Evolutionary conservation across 2,888 invertebrate species (phyloP), one percentile per base, ranked within the genome.

Genomic region (Chymomyza caudatula): DNA sequence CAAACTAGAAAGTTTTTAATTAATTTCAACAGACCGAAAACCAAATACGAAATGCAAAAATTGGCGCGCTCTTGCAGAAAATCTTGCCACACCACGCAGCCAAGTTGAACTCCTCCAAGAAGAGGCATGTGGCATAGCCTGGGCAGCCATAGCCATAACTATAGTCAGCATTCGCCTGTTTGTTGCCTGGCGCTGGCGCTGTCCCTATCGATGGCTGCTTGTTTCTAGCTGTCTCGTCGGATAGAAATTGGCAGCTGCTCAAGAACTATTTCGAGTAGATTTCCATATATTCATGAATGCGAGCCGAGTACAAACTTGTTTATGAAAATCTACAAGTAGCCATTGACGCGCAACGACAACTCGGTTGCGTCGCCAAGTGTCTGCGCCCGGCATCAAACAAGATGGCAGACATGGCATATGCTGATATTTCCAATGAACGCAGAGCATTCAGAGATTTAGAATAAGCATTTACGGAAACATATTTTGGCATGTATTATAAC

Each of bases 21-120:
- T 88, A 88, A 88, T 85, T 87, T 80, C 87, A 88, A 73, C 83
- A 88, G 88, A 88, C 88, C 87, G 87, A 87, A 87, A 86, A 87
- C 68, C 77, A 76, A 85, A 83, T 74, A 82, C 60, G 63, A 71
- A 80, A 77, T 73, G 65, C 61, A 68, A 78, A 58, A 76, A 59
- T 57, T 69, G 63, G 62, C 58, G 65, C 72, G 64, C 61, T 78
- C 70, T 77, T 66, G 73, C 83, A 78, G 80, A 78, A 83, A 83
- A 83, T 83, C 72, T 80, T 58, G 67, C 63, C 56, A 57, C 64
- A 56, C 52, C 59, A n/a, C 13, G n/a, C 29, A 60, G 19, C 47
- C 47, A 54, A 49, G 52, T 64, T 54, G 61, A 61, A 61, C 61
- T 61, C 55, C 22, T 22, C 22, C 13, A 13, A 20, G 23, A 51